Evolutionary conservation across 2,888 invertebrate genomes (phyloP), one percentile per base, ranked within the genome.

Genomic region (Crepidodera aurea): DNA sequence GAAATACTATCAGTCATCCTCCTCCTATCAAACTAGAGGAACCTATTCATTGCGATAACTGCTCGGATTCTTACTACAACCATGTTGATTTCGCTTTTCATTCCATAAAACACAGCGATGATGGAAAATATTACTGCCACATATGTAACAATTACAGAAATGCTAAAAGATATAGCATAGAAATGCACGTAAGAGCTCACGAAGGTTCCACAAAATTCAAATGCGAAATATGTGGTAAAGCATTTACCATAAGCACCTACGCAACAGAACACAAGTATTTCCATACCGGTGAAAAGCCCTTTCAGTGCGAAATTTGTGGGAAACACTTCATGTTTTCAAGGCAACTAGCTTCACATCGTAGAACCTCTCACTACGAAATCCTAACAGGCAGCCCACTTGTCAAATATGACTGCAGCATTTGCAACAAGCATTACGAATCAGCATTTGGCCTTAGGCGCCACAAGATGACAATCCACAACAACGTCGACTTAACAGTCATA

Each of bases 271-370:
- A 76, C 55, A 71, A 74, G 16, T 69, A 73, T 42, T 73, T 75
- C 40, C 78, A 77, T 57, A 75, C 74, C 44, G 73, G 76, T 0
- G 77, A 78, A 40, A 77, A 83, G 62, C 82, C 83, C 48, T 84
- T 83, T 71, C 82, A 83, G 66, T 84, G 84, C 71, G 83, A 83
- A 61, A 81, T 83, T 7, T 84, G 84, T 69, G 80, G 82, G 63
- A 83, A 84, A 59, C 81, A 82, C n/a, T 84, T 83, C 60, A 82
- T 83, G 53, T 73, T 76, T 62, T 77, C 77, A 8, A 83, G 84
- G 66, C 84, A 84, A 65, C 70, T 85, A 4, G 81, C 82, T 4
- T 77, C 83, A 0, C 85, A 86, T 62, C 77, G 81, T 0, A 80
- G 79, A 37, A 75, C 78, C 0, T 78, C 81, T 0, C 85, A 85